phyloP scores from a whole-genome alignment of 2,113 vertebrate species.

The Zeus faber region DNA sequence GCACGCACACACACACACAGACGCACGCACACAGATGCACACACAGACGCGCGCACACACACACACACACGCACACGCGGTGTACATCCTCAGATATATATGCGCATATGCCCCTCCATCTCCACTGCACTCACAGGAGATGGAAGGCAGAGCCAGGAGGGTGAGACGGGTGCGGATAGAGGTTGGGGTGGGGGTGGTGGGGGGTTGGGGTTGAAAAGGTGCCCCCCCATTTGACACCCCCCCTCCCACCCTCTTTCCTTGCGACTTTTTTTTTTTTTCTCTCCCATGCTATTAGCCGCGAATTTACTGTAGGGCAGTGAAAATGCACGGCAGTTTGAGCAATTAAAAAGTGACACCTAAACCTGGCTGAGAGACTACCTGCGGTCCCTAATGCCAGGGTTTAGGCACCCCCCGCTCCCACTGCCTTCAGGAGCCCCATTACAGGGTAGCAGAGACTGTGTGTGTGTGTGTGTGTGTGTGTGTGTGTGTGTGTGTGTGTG shows the following conservation, averaged over 20 bases:
- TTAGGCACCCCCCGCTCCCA: conserved; percentile 24
- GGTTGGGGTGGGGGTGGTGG: not conserved
- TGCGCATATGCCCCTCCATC: too few relatives aligned
- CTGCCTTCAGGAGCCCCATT: conserved; percentile 22
- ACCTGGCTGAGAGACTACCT: conserved; percentile 29
- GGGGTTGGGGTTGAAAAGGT: conserved; percentile 21
- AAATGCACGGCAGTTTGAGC: conserved; percentile 47
- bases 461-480: conserved; percentile 18
- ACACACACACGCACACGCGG: conserved; percentile 16
- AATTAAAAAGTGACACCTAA: conserved; percentile 59
- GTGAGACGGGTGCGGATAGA: not conserved
- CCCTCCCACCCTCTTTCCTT: conserved; percentile 21
- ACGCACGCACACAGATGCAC: conserved; percentile 16
- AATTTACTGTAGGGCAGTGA: conserved; percentile 59
- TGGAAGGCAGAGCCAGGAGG: conserved; percentile 27
- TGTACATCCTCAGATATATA: too few relatives aligned
- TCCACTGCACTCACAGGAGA: conserved; percentile 37
- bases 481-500: conserved; percentile 21
- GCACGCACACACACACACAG: conserved; percentile 18
- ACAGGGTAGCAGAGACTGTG: conserved; percentile 18
- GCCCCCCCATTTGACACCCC: conserved; percentile 38
- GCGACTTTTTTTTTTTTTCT: too few relatives aligned
- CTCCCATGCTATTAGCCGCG: conserved; percentile 28
- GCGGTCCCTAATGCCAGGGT: conserved; percentile 35
- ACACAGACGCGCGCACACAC: conserved; percentile 10